Base-by-base conservation (phyloP, 2,113 vertebrate genomes). In the Clinocottus analis region DNA sequence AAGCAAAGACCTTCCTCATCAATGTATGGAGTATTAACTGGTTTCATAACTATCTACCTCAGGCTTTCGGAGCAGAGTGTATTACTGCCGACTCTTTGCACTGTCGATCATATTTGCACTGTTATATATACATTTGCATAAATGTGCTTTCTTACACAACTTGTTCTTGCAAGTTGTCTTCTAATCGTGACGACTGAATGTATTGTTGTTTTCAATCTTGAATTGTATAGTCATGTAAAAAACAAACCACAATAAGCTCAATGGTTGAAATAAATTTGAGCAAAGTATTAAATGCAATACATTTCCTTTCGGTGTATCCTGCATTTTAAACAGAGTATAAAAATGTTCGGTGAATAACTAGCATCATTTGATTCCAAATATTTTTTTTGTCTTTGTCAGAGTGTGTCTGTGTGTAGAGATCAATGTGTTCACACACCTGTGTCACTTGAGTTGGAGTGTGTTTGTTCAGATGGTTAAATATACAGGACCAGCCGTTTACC, bases 81-180 rank as follows among this genome's bases (percentile, higher is more conserved):
- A 45, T 12, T 23, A 29, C 53, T 43, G 37, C 59, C 72, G 77
- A 65, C 66, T 86, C 74, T 92, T 89, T 89, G 89, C 87, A 90
- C 91, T 90, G 86, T 58, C 59, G 25, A 17, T 74, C 31, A 65
- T 80, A 74, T 88, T 92, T 88, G 87, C 89, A 91, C 89, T 87
- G 68, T 87, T 76, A 64, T 27, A 55, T 76, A 64, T 27, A 56
- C 77, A 83, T 79, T 78, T 3, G 1, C 27, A 72, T 53, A 47
- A 39, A 79, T 53, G 58, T 51, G 10, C 33, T 85, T 74, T 73
- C 21, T 55, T 73, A 53, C 3, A 53, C 2, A 47, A 29, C 16
- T 21, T 45, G 13, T 1, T 17, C 43, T 64, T 47, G 25, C 14
- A 63, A 83, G 47, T 85, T 81, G 25, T 86, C 53, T 77, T 58